Evolutionary conservation across 2,888 invertebrate genomes (phyloP).

Genomic region (Helicoverpa assulta): DNA sequence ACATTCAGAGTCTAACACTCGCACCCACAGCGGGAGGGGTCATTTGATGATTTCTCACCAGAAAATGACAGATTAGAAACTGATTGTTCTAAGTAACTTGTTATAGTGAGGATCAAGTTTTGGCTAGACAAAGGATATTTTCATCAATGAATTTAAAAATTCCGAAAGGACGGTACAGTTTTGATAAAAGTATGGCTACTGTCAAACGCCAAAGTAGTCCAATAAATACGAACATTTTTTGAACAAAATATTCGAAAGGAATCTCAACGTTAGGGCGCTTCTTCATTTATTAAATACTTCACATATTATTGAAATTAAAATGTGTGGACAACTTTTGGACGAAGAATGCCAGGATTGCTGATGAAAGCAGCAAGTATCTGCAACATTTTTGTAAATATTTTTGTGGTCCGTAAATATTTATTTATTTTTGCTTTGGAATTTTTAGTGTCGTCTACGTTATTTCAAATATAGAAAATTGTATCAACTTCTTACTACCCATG

Average conservation of each 20-base stretch:
- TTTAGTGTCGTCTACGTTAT: too few relatives aligned
- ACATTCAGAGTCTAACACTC: too few relatives aligned
- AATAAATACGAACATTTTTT: slow-evolving; percentile 33
- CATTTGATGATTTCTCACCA: too few relatives aligned
- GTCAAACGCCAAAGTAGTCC: slow-evolving; percentile 18
- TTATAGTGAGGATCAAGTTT: background rate
- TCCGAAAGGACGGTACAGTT: background rate
- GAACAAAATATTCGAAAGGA: slow-evolving; percentile 31
- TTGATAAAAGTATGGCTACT: slow-evolving; percentile 6
- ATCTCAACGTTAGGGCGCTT: slow-evolving; percentile 41
- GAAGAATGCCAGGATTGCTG: slow-evolving; percentile 24
- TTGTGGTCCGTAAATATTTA: too few relatives aligned
- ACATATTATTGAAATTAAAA: slow-evolving; percentile 54
- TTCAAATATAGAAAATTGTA: too few relatives aligned
- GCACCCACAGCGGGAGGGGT: too few relatives aligned
- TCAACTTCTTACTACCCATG: too few relatives aligned
- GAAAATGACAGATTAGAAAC: too few relatives aligned
- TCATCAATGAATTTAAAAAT: slow-evolving; percentile 8
- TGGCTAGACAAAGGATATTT: background rate
- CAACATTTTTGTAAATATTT: too few relatives aligned
- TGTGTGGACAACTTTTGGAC: slow-evolving; percentile 38
- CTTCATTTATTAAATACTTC: slow-evolving; percentile 55
- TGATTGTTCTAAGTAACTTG: too few relatives aligned
- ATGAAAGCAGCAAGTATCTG: background rate
- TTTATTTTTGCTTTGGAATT: too few relatives aligned